These are phyloP conservation scores for Vanessa cardui DNA, from an alignment of 2,888 invertebrate species.

Conservation along the genomic window DNA sequence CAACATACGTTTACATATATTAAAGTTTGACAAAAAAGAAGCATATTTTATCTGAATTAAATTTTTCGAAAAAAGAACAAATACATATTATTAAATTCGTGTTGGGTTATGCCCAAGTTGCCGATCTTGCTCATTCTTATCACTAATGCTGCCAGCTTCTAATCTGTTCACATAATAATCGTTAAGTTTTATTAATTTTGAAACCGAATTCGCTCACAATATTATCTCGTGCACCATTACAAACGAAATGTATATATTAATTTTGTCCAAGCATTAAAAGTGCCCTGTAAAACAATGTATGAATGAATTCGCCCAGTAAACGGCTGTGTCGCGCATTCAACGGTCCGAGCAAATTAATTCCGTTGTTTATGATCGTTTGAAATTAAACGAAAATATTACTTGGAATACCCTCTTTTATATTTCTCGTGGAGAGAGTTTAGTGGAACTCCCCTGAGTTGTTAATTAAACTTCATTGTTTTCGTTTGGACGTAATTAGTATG, in stretches of 20 bases:
- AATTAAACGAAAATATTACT: constrained; percentile 23
- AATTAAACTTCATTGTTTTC: constrained; percentile 8
- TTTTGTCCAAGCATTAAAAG: neutral
- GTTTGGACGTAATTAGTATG: neutral
- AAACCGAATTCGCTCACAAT: neutral
- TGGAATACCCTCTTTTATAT: constrained; percentile 3
- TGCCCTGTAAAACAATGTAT: constrained; percentile 1
- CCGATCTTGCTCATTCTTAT: too few relatives aligned
- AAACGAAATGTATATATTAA: constrained; percentile 1
- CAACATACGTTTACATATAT: too few relatives aligned
- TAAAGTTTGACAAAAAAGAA: too few relatives aligned
- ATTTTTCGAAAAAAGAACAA: too few relatives aligned
- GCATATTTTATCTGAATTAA: too few relatives aligned
- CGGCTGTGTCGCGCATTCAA: constrained; percentile 11
- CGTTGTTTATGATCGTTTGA: constrained; percentile 24
- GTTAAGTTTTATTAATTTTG: neutral
- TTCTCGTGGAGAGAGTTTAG: neutral
- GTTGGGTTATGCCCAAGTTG: too few relatives aligned
- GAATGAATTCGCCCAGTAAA: neutral
- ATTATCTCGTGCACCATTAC: neutral
- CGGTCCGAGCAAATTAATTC: constrained; percentile 24
- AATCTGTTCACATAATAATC: too few relatives aligned
- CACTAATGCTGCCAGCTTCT: too few relatives aligned
- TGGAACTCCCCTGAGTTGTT: constrained; percentile 9
- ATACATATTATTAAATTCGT: too few relatives aligned